Evolutionary conservation across 2,113 vertebrate species (phyloP), one percentile per base, ranked within the genome.

Genomic region (Orthonyx spaldingii): DNA sequence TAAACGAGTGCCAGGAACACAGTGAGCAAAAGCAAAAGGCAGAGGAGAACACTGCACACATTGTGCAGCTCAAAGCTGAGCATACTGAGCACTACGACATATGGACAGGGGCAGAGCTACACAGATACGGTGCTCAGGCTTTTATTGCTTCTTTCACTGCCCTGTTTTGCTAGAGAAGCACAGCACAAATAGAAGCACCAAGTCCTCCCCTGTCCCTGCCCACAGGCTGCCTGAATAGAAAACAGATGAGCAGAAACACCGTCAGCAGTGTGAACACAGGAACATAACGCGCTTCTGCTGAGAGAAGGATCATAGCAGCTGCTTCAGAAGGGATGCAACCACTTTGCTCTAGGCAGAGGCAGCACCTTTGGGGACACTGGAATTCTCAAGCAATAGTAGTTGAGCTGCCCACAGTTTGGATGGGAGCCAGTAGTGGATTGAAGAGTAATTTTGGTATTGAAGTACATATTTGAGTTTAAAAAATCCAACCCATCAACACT

Each of bases 271-370:
- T 0, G 3, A 81, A 64, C 69, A 33, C 0, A 24, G 63, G 50
- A 77, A 55, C 8, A 2, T 4, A 4, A 41, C 0, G 0, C 0
- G 3, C 28, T 69, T 75, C 64, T 78, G 64, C 59, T 3, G 0
- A 14, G 50, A 84, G 74, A 3, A 35, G 32, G 32, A 28, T 9
- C 37, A 13, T 0, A 41, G 28, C 32, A 76, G 56, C 94, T 91
- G 56, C 55, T 52, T 1, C 2, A 24, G 15, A 57, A 46, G 56
- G 50, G 30, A 42, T 30, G 27, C 50, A 56, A 35, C 37, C 27
- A 26, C 78, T 64, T 41, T 13, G 32, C 28, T 47, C 37, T 11
- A 12, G 16, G 72, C 37, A 77, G 55, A 76, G 55, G 23, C 35
- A 63, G 50, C 59, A 47, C 14, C 5, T 68, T 13, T 57, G 61